phyloP scores from a whole-genome alignment of 2,113 vertebrate species.

The Passerina amoena region DNA sequence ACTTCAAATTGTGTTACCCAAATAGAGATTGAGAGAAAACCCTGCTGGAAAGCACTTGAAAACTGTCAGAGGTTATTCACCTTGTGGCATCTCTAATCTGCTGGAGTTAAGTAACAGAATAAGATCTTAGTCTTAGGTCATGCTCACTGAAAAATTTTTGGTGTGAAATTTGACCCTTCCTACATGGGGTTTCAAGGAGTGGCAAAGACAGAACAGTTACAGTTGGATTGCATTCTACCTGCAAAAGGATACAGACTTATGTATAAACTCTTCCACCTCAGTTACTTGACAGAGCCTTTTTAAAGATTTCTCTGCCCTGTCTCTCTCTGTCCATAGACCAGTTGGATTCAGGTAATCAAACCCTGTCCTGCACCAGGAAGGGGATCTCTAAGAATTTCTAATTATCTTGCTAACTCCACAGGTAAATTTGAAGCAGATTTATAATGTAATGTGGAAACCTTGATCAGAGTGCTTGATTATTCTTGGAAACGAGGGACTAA shows the following conservation, averaged over 20 bases:
- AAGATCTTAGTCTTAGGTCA: background rate
- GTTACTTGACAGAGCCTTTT: background rate
- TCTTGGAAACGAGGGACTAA: background rate
- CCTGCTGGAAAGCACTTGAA: background rate
- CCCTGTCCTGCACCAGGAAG: background rate
- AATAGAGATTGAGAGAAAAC: background rate
- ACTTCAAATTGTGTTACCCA: background rate
- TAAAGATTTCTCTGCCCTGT: background rate
- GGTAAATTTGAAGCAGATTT: background rate
- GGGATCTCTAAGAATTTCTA: background rate
- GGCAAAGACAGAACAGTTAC: background rate
- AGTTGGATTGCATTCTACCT: background rate
- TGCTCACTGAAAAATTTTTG: background rate
- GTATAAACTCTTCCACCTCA: background rate
- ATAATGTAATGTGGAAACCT: background rate
- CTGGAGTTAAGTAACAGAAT: background rate
- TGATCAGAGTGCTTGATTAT: background rate
- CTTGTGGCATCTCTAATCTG: background rate
- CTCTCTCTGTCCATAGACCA: background rate
- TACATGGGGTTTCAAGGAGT: background rate
- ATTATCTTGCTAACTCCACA: background rate
- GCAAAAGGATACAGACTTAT: background rate
- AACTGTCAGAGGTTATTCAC: background rate
- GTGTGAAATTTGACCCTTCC: background rate
- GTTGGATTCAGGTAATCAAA: background rate